These are phyloP conservation scores for Cynodonichthys magdalenae DNA, from an alignment of 2,797 vertebrate species.

Conservation along the genomic window DNA sequence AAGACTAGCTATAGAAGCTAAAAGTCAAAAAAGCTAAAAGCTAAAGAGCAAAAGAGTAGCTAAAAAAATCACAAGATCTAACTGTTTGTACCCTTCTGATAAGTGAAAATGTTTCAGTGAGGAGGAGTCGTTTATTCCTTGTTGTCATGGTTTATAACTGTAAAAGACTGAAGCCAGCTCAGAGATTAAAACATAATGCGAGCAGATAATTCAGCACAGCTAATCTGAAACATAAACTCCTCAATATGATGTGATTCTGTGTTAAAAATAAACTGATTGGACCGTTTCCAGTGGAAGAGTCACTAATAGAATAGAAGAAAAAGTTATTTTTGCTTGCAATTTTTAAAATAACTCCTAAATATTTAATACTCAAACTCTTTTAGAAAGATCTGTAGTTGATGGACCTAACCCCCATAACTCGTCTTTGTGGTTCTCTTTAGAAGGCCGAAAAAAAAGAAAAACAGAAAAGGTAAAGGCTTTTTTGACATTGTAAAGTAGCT, in stretches of 20 bases:
- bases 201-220: not conserved
- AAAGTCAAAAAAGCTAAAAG: too few species aligned
- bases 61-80: slow-evolving; percentile 9
- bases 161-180: too few species aligned
- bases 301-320: not conserved
- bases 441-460: not conserved
- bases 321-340: slow-evolving; percentile 10
- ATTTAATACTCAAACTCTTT: slow-evolving; percentile 6
- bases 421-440: too few species aligned
- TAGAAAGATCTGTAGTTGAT: not conserved
- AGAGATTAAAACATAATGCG: not conserved
- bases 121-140: slow-evolving; percentile 63
- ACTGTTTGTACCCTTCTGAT: slow-evolving; percentile 51
- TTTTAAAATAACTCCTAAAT: slow-evolving; percentile 4
- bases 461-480: not conserved
- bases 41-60: too few species aligned
- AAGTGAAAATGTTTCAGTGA: slow-evolving; percentile 66
- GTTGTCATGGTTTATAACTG: slow-evolving; percentile 25
- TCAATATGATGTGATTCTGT: too few species aligned
- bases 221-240: not conserved
- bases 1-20: too few species aligned
- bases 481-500: slow-evolving; percentile 5
- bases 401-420: too few species aligned
- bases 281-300: too few species aligned
- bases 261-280: too few species aligned